phyloP scores from a whole-genome alignment of 2,888 invertebrate species.

The Unio pictorum region DNA sequence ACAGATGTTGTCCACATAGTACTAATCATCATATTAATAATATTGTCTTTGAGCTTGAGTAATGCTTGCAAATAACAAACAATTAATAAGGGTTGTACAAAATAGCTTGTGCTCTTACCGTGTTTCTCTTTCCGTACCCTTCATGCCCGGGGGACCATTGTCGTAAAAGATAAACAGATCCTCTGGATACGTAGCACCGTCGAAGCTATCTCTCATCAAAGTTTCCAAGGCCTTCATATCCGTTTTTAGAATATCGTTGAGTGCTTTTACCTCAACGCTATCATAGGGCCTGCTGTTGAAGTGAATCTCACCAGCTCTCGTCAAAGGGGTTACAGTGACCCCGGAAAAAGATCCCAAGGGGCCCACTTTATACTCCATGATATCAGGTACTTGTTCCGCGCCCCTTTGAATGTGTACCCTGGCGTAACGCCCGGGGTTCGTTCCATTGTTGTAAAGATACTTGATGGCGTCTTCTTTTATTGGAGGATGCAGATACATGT shows the following conservation, averaged over 20 bases:
- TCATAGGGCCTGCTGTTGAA: conserved; percentile 46
- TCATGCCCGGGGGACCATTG: conserved; percentile 32
- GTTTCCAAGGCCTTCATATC: conserved; percentile 27
- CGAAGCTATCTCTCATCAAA: conserved; percentile 42
- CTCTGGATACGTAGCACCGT: conserved; percentile 29
- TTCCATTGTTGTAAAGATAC: conserved; percentile 32
- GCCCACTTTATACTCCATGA: conserved; percentile 50
- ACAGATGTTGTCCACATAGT: no score
- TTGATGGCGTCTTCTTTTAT: conserved; percentile 31
- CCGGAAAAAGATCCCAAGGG: conserved; percentile 21
- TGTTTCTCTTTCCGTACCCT: conserved; percentile 20
- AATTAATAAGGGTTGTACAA: no score
- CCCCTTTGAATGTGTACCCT: conserved; percentile 38
- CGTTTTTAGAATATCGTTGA: conserved; percentile 24
- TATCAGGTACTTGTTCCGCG: conserved; percentile 21
- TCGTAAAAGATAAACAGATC: conserved; percentile 27
- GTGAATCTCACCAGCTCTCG: conserved; percentile 31
- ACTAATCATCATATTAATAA: no score
- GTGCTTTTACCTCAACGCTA: conserved; percentile 23
- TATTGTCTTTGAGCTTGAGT: no score
- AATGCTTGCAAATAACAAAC: no score
- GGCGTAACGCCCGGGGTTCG: conserved; percentile 38
- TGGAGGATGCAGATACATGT: conserved; percentile 36
- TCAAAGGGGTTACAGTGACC: conserved; percentile 14
- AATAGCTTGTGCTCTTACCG: conserved; percentile 11